Percentiles rank a stretch among this genome's conserved stretches.
These are phyloP conservation scores for Hetaerina americana DNA, from an alignment of 1,140 invertebrate species.

Conservation along the genomic window DNA sequence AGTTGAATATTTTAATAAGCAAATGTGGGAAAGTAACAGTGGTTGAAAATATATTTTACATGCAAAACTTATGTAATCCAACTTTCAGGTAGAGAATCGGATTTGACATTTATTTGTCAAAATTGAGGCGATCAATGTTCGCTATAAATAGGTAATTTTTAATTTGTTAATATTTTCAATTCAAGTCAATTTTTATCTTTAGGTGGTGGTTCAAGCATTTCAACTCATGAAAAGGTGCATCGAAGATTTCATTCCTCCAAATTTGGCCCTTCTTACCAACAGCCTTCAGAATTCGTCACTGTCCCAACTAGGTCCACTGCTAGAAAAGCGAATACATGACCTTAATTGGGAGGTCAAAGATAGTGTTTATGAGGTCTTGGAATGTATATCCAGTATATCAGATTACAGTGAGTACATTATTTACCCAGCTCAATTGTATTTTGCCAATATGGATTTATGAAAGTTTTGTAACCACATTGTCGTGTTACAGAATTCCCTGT, in stretches of 20 bases:
- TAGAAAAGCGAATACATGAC: conserved; percentile 54
- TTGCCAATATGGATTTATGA: no score
- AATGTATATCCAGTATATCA: conserved; percentile 49
- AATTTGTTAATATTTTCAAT: neutral
- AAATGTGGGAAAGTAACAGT: no score
- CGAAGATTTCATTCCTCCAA: conserved; percentile 57
- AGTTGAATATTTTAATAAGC: no score
- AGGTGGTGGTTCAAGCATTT: conserved; percentile 20
- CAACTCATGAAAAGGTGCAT: conserved; percentile 52
- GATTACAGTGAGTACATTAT: conserved; percentile 44
- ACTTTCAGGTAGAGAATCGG: no score
- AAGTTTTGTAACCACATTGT: no score
- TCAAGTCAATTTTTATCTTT: neutral
- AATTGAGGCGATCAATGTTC: no score
- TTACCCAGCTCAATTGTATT: no score
- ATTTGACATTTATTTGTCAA: no score
- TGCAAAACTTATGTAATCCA: no score
- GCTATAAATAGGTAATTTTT: neutral
- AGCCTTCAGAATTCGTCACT: conserved; percentile 44
- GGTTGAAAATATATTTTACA: no score
- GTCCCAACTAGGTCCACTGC: conserved; percentile 44
- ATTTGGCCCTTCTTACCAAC: conserved; percentile 53
- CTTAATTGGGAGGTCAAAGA: conserved; percentile 60
- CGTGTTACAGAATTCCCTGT: conserved; percentile 53
- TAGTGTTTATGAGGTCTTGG: conserved; percentile 53